Evolutionary conservation across 2,888 invertebrate genomes (phyloP), one percentile per base, ranked within the genome.

Genomic region (Mystacides longicornis): DNA sequence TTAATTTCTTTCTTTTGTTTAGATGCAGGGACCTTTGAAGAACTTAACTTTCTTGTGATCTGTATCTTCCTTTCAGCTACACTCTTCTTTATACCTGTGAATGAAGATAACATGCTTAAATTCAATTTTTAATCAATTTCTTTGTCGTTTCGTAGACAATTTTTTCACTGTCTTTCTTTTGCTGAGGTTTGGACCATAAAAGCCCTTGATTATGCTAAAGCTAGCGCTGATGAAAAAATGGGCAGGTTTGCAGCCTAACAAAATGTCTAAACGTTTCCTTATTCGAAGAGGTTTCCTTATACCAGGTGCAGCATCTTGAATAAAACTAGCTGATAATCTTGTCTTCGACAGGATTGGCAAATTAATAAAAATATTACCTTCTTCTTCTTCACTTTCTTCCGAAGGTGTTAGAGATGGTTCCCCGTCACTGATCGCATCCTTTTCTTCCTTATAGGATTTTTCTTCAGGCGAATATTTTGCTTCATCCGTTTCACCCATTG

Each of bases 391-490:
- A 58, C 77, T 77, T n/a, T 77, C 77, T 62, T 77, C 77, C 42
- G 77, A 77, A 0, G 75, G 76, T 0, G 75, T 69, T 19, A 64
- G 72, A 3, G 76, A 76, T 62, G 73, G 69, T 23, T 75, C 78
- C 49, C 75, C 74, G 61, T 86, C 85, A 65, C 82, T 83, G 60
- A 85, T 79, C 49, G 68, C 68, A 62, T 86, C 85, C 65, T 81
- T 83, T 49, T 85, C 85, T 55, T 84, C 77, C 3, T 85, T 75
- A 57, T 62, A 62, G 1, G 81, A 81, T 67, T 89, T 89, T 64
- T 89, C 89, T 72, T 89, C 89, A 1, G 87, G 88, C 0, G 86
- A 86, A 67, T 89, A 89, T 68, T 89, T 89, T 23, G 81, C 79
- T 69, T 89, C 87, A 64, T 86, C 85, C 60, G 72, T 71, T 64